These are phyloP conservation scores for Macrophya annulata DNA, from an alignment of 2,888 invertebrate genomes.

Conservation along the genomic window DNA sequence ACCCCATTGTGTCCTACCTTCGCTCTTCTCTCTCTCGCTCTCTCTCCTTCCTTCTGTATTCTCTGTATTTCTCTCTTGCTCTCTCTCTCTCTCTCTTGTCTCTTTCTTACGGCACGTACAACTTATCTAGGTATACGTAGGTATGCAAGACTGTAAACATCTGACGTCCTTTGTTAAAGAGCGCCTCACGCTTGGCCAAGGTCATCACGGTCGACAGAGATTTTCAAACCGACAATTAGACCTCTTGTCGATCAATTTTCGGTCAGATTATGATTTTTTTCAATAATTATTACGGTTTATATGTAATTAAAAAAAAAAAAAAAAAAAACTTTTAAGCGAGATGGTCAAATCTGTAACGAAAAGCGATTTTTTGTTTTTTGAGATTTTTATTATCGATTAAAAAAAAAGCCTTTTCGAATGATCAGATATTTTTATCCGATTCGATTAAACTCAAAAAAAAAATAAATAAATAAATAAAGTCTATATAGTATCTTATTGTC, in stretches of 20 bases:
- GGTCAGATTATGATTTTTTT: neutral
- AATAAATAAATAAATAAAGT: too few species aligned
- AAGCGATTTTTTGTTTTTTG: neutral
- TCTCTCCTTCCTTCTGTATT: neutral
- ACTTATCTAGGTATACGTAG: slow-evolving; percentile 6
- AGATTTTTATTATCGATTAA: neutral
- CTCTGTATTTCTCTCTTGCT: neutral
- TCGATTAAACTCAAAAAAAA: too few species aligned
- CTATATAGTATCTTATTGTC: too few species aligned
- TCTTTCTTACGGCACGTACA: neutral
- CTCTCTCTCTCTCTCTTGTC: slow-evolving; percentile 9
- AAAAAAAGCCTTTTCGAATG: neutral
- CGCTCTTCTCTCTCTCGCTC: slow-evolving; percentile 17
- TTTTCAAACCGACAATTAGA: slow-evolving; percentile 22
- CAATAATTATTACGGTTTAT: neutral
- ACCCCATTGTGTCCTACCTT: slow-evolving; percentile 65
- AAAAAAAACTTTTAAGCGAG: neutral
- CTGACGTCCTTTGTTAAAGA: slow-evolving; percentile 48
- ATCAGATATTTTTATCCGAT: too few species aligned
- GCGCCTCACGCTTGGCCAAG: slow-evolving; percentile 42
- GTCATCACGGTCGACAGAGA: slow-evolving; percentile 41
- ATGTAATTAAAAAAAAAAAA: neutral
- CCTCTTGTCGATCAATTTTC: neutral
- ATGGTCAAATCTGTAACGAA: too few species aligned
- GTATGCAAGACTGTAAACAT: slow-evolving; percentile 43